A percentile compares a stretch with the other conserved stretches of the same genome.
Evolutionary conservation across 1,140 invertebrate genomes (phyloP).

Genomic region (Meloidogyne exigua): DNA sequence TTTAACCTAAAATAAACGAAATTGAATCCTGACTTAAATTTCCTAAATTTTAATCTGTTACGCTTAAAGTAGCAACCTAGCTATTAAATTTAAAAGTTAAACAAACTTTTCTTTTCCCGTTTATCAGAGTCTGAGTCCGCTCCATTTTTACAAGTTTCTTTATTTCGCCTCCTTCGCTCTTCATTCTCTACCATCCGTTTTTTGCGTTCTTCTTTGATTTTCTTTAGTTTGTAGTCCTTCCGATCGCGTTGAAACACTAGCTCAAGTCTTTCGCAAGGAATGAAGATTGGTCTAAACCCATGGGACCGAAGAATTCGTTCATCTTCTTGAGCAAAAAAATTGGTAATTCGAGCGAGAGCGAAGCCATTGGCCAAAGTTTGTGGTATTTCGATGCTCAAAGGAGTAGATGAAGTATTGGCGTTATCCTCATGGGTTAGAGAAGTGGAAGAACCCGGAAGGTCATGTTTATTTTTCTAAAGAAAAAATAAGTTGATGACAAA

Average conservation of each 20-base stretch:
- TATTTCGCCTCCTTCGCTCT: not conserved
- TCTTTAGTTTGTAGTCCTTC: not conserved
- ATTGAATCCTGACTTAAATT: too few species aligned
- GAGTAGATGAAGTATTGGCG: not conserved
- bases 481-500: too few species aligned
- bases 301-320: not conserved
- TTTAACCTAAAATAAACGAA: too few species aligned
- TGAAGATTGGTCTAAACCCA: not conserved
- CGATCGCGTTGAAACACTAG: not conserved
- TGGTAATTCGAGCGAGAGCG: not conserved
- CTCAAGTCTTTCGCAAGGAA: not conserved
- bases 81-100: too few species aligned
- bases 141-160: not conserved
- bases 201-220: not conserved
- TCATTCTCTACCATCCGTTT: not conserved
- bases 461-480: not conserved
- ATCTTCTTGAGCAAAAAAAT: not conserved
- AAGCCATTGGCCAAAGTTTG: not conserved
- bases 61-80: too few species aligned
- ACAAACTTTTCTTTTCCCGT: not conserved
- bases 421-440: not conserved
- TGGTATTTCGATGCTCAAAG: too few species aligned
- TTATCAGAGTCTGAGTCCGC: not conserved
- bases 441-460: not conserved
- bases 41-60: too few species aligned